Conservation (phyloP, 2,888 invertebrate species). For the Nasonovia ribisnigri region DNA sequence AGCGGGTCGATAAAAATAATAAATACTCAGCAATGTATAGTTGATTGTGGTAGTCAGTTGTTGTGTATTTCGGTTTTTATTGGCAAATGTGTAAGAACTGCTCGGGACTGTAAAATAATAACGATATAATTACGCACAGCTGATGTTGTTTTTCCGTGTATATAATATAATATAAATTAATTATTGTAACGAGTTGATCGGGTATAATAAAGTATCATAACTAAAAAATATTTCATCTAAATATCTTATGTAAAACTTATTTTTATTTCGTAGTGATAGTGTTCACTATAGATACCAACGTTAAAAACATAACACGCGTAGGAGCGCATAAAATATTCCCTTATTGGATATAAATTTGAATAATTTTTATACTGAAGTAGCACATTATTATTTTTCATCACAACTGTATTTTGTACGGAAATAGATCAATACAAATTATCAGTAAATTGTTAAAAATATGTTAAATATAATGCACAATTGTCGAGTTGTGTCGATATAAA, state of each 20-base stretch:
- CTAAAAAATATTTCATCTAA: background rate
- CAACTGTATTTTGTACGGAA: background rate
- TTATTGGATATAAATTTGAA: background rate
- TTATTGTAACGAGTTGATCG: too few relatives aligned
- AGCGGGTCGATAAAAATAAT: background rate
- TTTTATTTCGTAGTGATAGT: too few relatives aligned
- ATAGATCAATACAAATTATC: background rate
- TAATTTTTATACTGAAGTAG: background rate
- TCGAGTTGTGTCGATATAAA: background rate
- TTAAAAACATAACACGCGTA: background rate
- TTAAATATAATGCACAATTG: background rate
- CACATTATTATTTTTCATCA: background rate
- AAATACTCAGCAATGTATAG: background rate
- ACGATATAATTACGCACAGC: background rate
- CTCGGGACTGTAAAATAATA: background rate
- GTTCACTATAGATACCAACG: too few relatives aligned
- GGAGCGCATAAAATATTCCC: background rate
- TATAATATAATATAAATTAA: too few relatives aligned
- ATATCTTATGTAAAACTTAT: too few relatives aligned
- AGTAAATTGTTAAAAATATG: background rate
- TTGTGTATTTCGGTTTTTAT: background rate
- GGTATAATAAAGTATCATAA: background rate
- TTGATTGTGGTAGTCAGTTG: background rate
- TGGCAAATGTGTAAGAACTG: background rate
- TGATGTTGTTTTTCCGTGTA: background rate